A percentile compares a stretch with the other conserved stretches of the same genome.
These are phyloP conservation scores for Periophthalmus magnuspinnatus DNA, from an alignment of 2,797 vertebrate species.

Conservation along the genomic window DNA sequence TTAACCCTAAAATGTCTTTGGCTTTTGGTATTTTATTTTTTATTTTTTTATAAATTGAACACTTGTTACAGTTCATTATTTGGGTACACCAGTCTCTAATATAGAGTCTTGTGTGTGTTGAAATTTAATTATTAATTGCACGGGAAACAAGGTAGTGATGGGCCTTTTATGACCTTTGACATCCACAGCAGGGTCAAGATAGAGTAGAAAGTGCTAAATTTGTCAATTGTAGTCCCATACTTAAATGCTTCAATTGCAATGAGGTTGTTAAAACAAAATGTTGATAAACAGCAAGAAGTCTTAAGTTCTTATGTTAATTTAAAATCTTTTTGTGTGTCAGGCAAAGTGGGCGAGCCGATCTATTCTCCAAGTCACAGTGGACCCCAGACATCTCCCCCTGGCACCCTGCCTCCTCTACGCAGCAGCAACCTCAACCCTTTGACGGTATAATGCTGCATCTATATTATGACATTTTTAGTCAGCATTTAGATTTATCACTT, in stretches of 20 bases:
- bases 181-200: constrained; percentile 8
- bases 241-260: background rate
- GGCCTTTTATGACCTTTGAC: constrained; percentile 22
- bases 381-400: constrained; percentile 64
- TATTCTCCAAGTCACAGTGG: constrained; percentile 65
- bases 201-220: background rate
- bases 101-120: too few species aligned
- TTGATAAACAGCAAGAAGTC: background rate
- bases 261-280: background rate
- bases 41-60: background rate
- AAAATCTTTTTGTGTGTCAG: constrained; percentile 35
- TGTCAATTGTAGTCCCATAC: background rate
- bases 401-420: constrained; percentile 62
- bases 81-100: background rate
- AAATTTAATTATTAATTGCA: background rate
- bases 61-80: too few species aligned
- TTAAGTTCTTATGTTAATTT: background rate
- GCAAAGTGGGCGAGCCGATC: constrained; percentile 70
- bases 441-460: constrained; percentile 43
- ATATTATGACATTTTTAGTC: background rate
- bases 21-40: too few species aligned
- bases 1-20: too few species aligned
- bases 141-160: background rate
- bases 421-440: constrained; percentile 63
- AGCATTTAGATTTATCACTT: background rate